Evolutionary conservation across 2,888 invertebrate species (phyloP), one percentile per base, ranked within the genome.

Genomic region (Geophilus truncorum): DNA sequence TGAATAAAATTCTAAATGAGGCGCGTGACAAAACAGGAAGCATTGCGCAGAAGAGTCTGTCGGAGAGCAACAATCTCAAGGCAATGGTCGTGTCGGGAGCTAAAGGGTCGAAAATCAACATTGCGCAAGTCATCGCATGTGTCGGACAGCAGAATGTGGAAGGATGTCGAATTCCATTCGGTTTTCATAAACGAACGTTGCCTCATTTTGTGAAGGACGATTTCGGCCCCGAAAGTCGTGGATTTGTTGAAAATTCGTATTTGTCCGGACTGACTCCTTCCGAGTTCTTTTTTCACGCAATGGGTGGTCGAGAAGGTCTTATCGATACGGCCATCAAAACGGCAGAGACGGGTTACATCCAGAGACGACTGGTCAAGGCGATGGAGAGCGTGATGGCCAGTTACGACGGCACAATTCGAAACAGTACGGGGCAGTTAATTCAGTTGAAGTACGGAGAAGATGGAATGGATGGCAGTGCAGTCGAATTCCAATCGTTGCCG

Each of bases 301-400:
- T 99, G 99, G 99, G 99, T 87, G 99, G 99, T 89, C 93, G 99
- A 88, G 99, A 99, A 90, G 99, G 99, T 94, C 93, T 99, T 84
- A 99, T 99, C 87, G 99, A 99, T 96, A 99, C 99, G 82, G 99
- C 99, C 87, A 99, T 99, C 82, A 99, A 99, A 88, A 99, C 99
- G 81, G 99, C 99, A 36, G 99, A 99, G 91, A 99, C 99, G 85
- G 99, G 97, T 83, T 99, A 99, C 86, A 99, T 99, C 86, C 99
- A 99, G 89, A 94, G 99, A 88, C 96, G 99, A 91, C 89, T 99
- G 84, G 99, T 99, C 89, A 99, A 91, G 89, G 99, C 99, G 92
- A 99, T 99, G 99, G 99, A 99, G 90, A 96, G 96, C 85, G 98
- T 99, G 75, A 97, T 97, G 96, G 95, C 97, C 30, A 93, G 96